Percentiles rank a stretch among this genome's conserved stretches.
Evolutionary conservation across 2,888 invertebrate species (phyloP).

Genomic region (Sthenelais limicola): DNA sequence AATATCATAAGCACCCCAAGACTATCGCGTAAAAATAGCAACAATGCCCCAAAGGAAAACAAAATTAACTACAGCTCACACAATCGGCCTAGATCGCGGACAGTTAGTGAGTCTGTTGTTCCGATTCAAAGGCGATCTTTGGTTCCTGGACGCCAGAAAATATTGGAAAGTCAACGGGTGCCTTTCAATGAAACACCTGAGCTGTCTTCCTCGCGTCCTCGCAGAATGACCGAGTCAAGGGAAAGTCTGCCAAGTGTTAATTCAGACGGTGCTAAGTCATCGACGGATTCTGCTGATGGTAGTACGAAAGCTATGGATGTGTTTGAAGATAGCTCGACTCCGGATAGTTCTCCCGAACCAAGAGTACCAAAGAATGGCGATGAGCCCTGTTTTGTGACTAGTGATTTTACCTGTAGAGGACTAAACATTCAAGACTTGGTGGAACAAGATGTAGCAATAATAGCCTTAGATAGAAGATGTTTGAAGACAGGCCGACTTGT

Average conservation of each 20-base stretch:
- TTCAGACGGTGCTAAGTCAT: constrained; percentile 13
- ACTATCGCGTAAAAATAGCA: neutral
- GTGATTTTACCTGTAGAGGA: neutral
- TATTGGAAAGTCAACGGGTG: too few species aligned
- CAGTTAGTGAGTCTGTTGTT: too few species aligned
- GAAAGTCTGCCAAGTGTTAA: constrained; percentile 5
- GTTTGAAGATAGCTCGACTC: neutral
- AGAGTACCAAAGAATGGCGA: neutral
- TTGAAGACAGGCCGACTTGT: constrained; percentile 6
- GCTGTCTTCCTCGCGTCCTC: too few species aligned
- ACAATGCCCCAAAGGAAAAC: too few species aligned
- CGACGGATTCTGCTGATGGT: constrained; percentile 7
- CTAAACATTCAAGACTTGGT: neutral
- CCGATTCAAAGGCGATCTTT: too few species aligned
- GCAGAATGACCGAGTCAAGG: neutral
- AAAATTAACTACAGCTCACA: too few species aligned
- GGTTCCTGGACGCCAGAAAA: too few species aligned
- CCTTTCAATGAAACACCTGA: too few species aligned
- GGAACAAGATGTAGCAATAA: neutral
- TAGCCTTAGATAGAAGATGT: constrained; percentile 1
- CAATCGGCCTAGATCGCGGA: too few species aligned
- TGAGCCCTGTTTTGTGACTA: neutral
- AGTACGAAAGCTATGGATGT: neutral
- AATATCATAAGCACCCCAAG: constrained; percentile 5
- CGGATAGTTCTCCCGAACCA: neutral